phyloP scores from a whole-genome alignment of 2,888 invertebrate genomes.

The Temnothorax rugatulus region DNA sequence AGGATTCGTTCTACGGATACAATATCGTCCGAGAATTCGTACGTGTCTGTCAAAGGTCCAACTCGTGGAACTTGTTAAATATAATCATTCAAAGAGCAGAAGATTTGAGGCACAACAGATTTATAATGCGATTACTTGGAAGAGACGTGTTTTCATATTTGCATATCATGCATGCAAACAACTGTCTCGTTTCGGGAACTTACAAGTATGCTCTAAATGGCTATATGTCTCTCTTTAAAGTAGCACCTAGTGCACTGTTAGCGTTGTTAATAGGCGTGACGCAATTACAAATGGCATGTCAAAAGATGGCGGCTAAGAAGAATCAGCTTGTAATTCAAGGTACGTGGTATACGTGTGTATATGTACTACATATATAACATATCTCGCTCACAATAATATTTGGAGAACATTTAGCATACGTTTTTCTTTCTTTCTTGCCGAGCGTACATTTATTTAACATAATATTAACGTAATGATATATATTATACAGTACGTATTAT shows the following conservation, averaged over 20 bases:
- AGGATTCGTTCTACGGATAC: slow-evolving; percentile 92
- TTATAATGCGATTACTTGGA: slow-evolving; percentile 90
- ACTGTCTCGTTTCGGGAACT: slow-evolving; percentile 93
- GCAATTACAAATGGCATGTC: slow-evolving; percentile 93
- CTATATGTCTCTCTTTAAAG: slow-evolving; percentile 91
- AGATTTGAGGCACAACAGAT: slow-evolving; percentile 93
- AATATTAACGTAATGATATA: not conserved
- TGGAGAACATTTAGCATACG: too few species aligned
- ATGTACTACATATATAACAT: too few species aligned
- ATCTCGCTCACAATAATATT: too few species aligned
- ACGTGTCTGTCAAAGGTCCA: slow-evolving; percentile 85
- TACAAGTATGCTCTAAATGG: slow-evolving; percentile 95
- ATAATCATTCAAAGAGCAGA: slow-evolving; percentile 91
- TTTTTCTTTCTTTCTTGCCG: too few species aligned
- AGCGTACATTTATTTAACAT: not conserved
- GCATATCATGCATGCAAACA: slow-evolving; percentile 93
- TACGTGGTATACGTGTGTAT: not conserved
- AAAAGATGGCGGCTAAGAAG: slow-evolving; percentile 93
- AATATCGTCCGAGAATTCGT: slow-evolving; percentile 92
- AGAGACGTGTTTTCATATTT: slow-evolving; percentile 88
- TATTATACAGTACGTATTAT: not conserved
- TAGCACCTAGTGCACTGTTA: slow-evolving; percentile 90
- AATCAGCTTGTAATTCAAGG: slow-evolving; percentile 92
- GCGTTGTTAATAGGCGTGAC: slow-evolving; percentile 92
- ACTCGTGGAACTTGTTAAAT: slow-evolving; percentile 93